A percentile compares a stretch with the other conserved stretches of the same genome.
Conservation (phyloP, 2,797 vertebrate species). For the Catostomus latipinnis region DNA sequence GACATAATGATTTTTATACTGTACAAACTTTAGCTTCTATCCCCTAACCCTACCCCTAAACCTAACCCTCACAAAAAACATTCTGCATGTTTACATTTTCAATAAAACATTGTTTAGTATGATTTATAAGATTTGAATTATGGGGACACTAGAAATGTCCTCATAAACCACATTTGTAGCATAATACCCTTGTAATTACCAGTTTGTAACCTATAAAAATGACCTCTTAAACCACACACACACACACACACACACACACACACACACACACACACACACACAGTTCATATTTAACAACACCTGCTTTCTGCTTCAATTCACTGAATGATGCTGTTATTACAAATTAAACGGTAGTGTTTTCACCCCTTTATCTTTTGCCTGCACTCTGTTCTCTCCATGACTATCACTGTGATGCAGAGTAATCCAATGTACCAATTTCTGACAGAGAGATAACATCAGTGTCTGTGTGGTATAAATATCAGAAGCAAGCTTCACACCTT, state of each 20-base stretch:
- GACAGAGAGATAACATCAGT: constrained; percentile 63
- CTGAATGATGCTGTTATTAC: constrained; percentile 60
- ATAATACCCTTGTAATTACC: no score
- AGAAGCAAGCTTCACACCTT: no score
- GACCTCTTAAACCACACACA: no score
- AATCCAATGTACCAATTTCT: constrained; percentile 44
- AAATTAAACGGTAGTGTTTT: constrained; percentile 61
- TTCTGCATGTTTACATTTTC: constrained; percentile 76
- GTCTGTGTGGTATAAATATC: no score
- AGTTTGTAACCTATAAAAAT: no score
- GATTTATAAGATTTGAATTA: no score
- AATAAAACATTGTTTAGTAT: constrained; percentile 48
- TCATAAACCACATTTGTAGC: no score
- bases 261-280: no score
- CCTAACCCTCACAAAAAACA: constrained; percentile 47
- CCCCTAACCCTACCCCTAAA: constrained; percentile 22
- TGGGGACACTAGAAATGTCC: no score
- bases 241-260: background rate
- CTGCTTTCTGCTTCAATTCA: constrained; percentile 61
- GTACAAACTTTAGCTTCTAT: background rate
- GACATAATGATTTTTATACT: background rate
- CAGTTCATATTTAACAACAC: constrained; percentile 8
- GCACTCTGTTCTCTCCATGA: constrained; percentile 52
- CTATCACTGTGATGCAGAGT: constrained; percentile 64
- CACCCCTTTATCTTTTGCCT: constrained; percentile 62